Evolutionary conservation across 2,797 vertebrate species (phyloP), one percentile per base, ranked within the genome.

Genomic region (Lindbergichthys nudifrons): DNA sequence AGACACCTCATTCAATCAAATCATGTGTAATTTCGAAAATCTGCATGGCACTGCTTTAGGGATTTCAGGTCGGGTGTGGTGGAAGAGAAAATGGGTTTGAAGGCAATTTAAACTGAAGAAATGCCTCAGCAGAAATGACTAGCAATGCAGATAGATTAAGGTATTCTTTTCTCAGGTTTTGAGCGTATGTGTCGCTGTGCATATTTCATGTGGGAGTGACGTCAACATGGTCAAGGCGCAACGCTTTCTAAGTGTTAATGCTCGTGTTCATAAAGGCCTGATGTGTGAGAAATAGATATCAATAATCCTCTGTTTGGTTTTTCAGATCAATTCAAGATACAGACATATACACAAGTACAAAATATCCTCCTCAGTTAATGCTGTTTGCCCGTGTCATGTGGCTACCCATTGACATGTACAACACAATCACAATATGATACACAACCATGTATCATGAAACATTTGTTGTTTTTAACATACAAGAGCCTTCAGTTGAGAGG

Each of bases 341-440:
- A 89, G 87, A 93, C 85, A 66, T 91, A 86, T 85, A 88, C 91
- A 92, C 87, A 70, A 81, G 85, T 93, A 94, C 79, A 92, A 89
- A 93, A 91, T 91, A 86, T 92, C 83, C 81, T 92, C 87, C 82
- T 93, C 80, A 89, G 60, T 82, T 89, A 86, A 94, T 92, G 90
- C 90, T 82, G 79, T 87, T 90, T 85, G 79, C 87, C 89, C 84
- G 68, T 82, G 81, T 90, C 85, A 50, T 50, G 86, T 90, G 92
- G 93, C 94, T 92, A 92, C 93, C 93, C 92, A 94, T 84, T 76
- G 93, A 96, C 94, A 92, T 93, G 83, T 95, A 95, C 93, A 94
- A 94, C 94, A 95, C 94, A 92, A 95, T 95, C 85, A 96, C 95
- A 92, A 94, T 92, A 89, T 95, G 91, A 93, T 92, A 91, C 90